phyloP scores from a whole-genome alignment of 2,797 vertebrate species.

The Tokudaia muenninki region DNA sequence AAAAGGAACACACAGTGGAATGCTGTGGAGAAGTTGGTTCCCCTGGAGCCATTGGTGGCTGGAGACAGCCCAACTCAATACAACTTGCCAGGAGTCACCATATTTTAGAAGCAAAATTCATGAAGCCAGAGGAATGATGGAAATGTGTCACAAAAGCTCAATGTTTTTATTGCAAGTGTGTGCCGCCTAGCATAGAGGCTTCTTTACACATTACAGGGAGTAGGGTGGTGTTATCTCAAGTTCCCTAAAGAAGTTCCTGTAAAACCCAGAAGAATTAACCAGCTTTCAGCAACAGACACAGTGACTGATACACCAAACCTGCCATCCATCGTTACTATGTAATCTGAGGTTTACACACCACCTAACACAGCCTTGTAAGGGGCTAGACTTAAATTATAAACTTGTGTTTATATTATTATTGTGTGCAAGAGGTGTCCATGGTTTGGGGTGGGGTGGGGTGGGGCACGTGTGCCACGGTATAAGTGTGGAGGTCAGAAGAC shows the following conservation, averaged over 20 bases:
- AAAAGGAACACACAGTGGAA: neutral
- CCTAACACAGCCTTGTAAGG: neutral
- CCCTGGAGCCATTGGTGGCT: neutral
- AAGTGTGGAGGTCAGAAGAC: neutral
- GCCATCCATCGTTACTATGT: neutral
- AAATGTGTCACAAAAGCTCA: neutral
- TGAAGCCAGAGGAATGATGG: neutral
- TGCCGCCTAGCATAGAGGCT: neutral
- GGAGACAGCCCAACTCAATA: neutral
- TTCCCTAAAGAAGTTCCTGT: neutral
- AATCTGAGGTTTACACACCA: neutral
- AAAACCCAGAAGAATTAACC: neutral
- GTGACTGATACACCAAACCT: neutral
- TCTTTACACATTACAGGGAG: neutral
- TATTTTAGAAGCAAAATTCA: slow-evolving; percentile 42
- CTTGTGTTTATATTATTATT: neutral
- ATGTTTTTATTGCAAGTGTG: neutral
- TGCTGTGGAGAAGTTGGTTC: neutral
- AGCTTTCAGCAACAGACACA: neutral
- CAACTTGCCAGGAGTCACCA: neutral
- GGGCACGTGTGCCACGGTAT: neutral
- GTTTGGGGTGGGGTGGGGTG: too few species aligned
- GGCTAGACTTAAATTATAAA: neutral
- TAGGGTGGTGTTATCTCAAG: neutral
- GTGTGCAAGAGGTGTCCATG: neutral